Conservation (phyloP, 1,140 invertebrate genomes). For the Micrasema longulum region DNA sequence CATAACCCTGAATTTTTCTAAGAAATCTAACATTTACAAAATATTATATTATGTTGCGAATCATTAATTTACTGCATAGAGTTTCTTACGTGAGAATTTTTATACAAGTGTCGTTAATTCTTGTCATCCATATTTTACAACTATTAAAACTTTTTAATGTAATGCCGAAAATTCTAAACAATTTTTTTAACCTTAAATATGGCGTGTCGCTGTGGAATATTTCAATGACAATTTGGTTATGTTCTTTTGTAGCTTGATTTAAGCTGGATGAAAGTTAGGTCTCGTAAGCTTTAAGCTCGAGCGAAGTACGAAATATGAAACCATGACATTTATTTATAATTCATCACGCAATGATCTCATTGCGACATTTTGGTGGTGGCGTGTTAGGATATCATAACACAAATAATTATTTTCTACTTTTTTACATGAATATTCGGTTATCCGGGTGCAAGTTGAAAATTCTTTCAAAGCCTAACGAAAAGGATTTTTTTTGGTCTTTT, state of each 20-base stretch:
- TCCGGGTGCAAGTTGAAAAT: too few species aligned
- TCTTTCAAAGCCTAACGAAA: too few species aligned
- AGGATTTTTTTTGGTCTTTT: too few species aligned
- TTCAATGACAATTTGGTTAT: conserved; percentile 1
- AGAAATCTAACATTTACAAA: too few species aligned
- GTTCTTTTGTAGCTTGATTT: neutral
- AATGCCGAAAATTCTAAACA: neutral
- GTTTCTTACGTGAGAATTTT: too few species aligned
- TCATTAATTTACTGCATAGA: too few species aligned
- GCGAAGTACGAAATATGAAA: conserved; percentile 17
- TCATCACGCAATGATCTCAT: conserved; percentile 52
- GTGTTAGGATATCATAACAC: conserved; percentile 34
- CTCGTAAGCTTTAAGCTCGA: neutral
- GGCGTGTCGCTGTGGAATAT: neutral
- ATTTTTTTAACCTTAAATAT: conserved; percentile 13
- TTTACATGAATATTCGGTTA: too few species aligned
- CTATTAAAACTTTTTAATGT: conserved; percentile 3
- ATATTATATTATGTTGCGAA: too few species aligned
- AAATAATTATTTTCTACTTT: conserved; percentile 8
- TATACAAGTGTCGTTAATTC: conserved; percentile 15
- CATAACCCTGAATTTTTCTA: too few species aligned
- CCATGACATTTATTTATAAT: conserved; percentile 45
- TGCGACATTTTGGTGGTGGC: conserved; percentile 48
- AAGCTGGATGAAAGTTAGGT: neutral
- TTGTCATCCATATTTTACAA: conserved; percentile 4